Base-by-base conservation (phyloP, 2,888 invertebrate genomes). In the Anthophora plumipes region DNA sequence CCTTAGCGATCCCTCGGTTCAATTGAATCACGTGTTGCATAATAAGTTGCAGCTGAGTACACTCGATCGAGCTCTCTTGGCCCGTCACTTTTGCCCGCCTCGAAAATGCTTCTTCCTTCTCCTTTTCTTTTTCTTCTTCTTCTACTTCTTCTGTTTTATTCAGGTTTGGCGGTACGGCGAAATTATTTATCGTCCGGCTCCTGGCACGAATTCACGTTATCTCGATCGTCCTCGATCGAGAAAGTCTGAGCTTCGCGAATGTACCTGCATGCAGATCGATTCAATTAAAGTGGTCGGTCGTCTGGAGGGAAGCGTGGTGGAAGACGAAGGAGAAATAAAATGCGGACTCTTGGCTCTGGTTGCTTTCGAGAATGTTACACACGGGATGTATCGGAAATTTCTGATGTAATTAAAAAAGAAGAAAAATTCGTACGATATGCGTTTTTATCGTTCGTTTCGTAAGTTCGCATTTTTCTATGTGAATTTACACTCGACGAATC, bases 191-290 rank as follows among this genome's bases (percentile, higher is more conserved):
- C 52, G 43, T 14, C 41, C 25, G 22, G 39, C 50, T 69, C 20
- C 41, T 79, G 79, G 54, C 77, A 66, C 70, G 70, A 79, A 66
- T 77, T 77, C 77, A 63, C 25, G 46, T 66, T 77, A 66, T 79
- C 46, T 69, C 63, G 52, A 70, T 70, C 54, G 25, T 5, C 17
- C 39, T 20, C n/a, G 37, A 74, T 73, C 37, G 22, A 8, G 37
- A 25, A 22, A 25, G 25, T 25, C n/a, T 4, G 25, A 60, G 25
- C 5, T 9, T 22, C n/a, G 52, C 25, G 31, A 43, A 12, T 54
- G 9, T 14, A 11, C 8, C n/a, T 31, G 55, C 8, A n/a, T 17
- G 11, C 1, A 61, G 48, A 69, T 60, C 69, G 60, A 55, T 55
- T 31, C 31, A 31, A 31, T 31, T 31, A 31, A 31, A 31, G 31